Evolutionary conservation across 2,888 invertebrate genomes (phyloP).

Genomic region (Nematopogon swammerdamellus): DNA sequence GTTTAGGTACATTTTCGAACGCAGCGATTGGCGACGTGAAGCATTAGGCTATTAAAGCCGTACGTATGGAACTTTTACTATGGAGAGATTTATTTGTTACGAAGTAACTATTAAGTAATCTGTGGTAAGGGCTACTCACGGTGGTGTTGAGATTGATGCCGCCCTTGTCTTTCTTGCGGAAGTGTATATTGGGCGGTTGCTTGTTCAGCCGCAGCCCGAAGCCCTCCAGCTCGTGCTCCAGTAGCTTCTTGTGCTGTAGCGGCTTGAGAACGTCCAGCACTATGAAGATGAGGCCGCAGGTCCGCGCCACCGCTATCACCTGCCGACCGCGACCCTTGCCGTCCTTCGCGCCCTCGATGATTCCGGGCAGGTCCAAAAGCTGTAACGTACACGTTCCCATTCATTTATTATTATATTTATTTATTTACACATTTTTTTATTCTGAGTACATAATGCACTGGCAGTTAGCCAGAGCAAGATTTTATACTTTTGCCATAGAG

Average conservation of each 20-base stretch:
- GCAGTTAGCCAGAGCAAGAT: no score
- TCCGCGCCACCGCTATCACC: conserved; percentile 98
- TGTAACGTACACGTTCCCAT: conserved; percentile 29
- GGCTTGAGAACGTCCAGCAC: conserved; percentile 97
- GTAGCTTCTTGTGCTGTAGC: conserved; percentile 89
- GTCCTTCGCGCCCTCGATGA: conserved; percentile 99
- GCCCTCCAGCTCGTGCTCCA: conserved; percentile 98
- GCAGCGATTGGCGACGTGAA: no score
- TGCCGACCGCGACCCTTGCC: conserved; percentile 98
- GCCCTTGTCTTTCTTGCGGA: conserved; percentile 96
- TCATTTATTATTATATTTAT: no score
- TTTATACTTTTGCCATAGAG: no score
- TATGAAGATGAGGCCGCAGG: conserved; percentile 96
- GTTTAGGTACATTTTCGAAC: no score
- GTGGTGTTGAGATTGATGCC: conserved; percentile 93
- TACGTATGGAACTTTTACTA: no score
- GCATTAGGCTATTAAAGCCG: no score
- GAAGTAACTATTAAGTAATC: no score
- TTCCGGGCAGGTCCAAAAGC: conserved; percentile 97
- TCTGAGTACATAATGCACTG: no score
- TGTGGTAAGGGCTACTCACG: conserved; percentile 54
- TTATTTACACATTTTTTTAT: no score
- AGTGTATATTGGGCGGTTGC: conserved; percentile 95
- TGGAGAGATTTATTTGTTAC: no score
- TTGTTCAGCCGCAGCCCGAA: conserved; percentile 96